phyloP scores from a whole-genome alignment of 2,888 invertebrate species.

The Phyllotreta cruciferae region DNA sequence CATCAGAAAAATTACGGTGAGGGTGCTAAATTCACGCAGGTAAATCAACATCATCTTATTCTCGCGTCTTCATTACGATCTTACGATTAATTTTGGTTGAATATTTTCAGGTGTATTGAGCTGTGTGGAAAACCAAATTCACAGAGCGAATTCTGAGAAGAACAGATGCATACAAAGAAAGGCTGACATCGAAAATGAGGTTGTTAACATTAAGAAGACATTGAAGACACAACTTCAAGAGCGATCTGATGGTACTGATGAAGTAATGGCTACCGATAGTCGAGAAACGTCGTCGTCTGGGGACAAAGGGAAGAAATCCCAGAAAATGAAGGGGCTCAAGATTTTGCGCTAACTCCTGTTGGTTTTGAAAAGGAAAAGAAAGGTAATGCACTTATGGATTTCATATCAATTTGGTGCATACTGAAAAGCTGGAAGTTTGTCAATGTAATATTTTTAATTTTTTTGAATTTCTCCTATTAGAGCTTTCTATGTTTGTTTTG shows the following conservation, averaged over 20 bases:
- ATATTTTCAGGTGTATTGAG: slow-evolving; percentile 67
- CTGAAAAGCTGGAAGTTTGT: too few species aligned
- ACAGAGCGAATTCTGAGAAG: slow-evolving; percentile 85
- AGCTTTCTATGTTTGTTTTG: too few species aligned
- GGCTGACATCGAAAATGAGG: slow-evolving; percentile 86
- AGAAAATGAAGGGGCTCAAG: slow-evolving; percentile 46
- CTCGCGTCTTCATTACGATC: background rate
- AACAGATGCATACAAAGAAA: slow-evolving; percentile 80
- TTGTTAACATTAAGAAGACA: slow-evolving; percentile 86
- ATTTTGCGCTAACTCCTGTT: slow-evolving; percentile 39
- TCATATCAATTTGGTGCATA: too few species aligned
- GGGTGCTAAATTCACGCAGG: background rate
- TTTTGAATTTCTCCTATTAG: too few species aligned
- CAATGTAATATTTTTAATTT: too few species aligned
- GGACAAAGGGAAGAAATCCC: slow-evolving; percentile 61
- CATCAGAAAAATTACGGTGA: too few species aligned
- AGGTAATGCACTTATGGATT: too few species aligned
- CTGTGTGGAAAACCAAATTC: slow-evolving; percentile 90
- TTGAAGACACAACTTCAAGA: slow-evolving; percentile 77
- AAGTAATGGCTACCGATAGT: slow-evolving; percentile 79
- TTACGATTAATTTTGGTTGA: background rate
- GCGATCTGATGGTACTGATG: slow-evolving; percentile 78
- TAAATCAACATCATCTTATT: background rate
- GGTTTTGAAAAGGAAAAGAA: background rate
- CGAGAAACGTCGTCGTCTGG: slow-evolving; percentile 67